These are phyloP conservation scores for Acrobeloides nanus DNA, from an alignment of 2,888 invertebrate genomes.

Conservation along the genomic window DNA sequence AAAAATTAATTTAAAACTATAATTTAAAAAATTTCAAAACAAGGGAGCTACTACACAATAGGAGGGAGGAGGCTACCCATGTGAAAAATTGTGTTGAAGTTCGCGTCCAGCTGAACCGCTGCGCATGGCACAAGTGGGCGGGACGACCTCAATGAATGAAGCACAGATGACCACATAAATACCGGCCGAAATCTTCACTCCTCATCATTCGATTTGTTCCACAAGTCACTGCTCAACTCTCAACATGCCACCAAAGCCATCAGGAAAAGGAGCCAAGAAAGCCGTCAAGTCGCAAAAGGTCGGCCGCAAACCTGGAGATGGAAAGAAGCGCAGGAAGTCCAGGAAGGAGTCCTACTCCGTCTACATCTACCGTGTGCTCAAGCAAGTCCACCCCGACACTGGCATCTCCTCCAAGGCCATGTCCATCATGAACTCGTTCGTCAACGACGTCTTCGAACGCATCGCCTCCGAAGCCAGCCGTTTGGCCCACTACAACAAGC, in stretches of 20 bases:
- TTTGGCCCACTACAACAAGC: slow-evolving; percentile 64
- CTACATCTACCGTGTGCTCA: slow-evolving; percentile 64
- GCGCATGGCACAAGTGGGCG: too few relatives aligned
- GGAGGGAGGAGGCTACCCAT: too few relatives aligned
- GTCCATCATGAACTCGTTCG: slow-evolving; percentile 70
- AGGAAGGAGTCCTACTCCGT: slow-evolving; percentile 52
- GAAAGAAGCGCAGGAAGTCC: slow-evolving; percentile 42
- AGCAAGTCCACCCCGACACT: slow-evolving; percentile 62
- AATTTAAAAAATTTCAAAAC: too few relatives aligned
- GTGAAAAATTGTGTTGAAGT: too few relatives aligned
- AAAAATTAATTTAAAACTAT: too few relatives aligned
- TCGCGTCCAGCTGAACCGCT: too few relatives aligned
- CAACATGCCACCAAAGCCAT: slow-evolving; percentile 46
- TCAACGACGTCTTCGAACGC: slow-evolving; percentile 69
- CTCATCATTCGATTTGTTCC: neutral
- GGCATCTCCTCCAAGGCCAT: slow-evolving; percentile 67
- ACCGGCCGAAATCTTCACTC: too few relatives aligned
- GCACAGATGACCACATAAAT: too few relatives aligned
- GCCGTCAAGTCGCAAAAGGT: slow-evolving; percentile 45
- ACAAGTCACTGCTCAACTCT: slow-evolving; percentile 8
- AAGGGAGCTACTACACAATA: too few relatives aligned
- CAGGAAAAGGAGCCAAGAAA: slow-evolving; percentile 50
- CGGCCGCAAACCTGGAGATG: slow-evolving; percentile 34
- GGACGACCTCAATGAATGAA: too few relatives aligned
- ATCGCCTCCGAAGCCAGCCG: slow-evolving; percentile 62